These are phyloP conservation scores for Tympanuchus pallidicinctus DNA, from an alignment of 2,113 vertebrate species.

Conservation along the genomic window DNA sequence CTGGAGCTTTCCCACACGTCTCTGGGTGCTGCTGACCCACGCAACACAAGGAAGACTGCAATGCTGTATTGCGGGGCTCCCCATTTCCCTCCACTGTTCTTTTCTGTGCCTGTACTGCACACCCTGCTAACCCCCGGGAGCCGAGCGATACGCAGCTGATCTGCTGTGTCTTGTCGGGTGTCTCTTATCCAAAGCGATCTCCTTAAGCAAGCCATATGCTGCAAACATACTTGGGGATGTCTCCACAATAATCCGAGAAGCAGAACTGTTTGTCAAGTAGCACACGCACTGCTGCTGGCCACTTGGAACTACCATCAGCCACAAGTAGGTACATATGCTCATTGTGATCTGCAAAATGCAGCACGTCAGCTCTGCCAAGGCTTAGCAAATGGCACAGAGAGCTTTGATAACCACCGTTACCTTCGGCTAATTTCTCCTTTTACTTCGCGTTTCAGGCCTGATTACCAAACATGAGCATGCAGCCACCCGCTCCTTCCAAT, in stretches of 20 bases:
- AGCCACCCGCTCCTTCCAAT: constrained; percentile 54
- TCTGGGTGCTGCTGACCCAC: neutral
- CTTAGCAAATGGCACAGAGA: neutral
- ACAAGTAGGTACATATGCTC: constrained; percentile 57
- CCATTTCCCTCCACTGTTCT: neutral
- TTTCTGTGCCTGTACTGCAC: neutral
- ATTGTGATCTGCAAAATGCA: constrained; percentile 44
- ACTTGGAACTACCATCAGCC: constrained; percentile 57
- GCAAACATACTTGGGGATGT: constrained; percentile 51
- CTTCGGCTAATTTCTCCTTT: constrained; percentile 12
- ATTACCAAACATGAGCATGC: neutral
- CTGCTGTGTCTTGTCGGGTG: neutral
- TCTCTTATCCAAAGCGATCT: constrained; percentile 32
- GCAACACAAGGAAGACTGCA: neutral
- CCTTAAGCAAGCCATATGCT: constrained; percentile 58
- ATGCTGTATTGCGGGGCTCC: neutral
- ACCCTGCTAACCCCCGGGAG: constrained; percentile 20
- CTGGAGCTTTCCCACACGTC: neutral
- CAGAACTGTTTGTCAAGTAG: constrained; percentile 57
- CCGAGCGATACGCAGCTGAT: constrained; percentile 54
- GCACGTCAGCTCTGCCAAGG: constrained; percentile 32
- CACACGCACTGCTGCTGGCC: constrained; percentile 36
- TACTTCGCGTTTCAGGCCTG: neutral
- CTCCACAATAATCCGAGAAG: constrained; percentile 31
- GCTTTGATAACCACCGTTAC: neutral